A percentile compares a stretch with the other conserved stretches of the same genome.
Evolutionary conservation across 1,140 invertebrate species (phyloP).

Genomic region (Papilio polyxenes): DNA sequence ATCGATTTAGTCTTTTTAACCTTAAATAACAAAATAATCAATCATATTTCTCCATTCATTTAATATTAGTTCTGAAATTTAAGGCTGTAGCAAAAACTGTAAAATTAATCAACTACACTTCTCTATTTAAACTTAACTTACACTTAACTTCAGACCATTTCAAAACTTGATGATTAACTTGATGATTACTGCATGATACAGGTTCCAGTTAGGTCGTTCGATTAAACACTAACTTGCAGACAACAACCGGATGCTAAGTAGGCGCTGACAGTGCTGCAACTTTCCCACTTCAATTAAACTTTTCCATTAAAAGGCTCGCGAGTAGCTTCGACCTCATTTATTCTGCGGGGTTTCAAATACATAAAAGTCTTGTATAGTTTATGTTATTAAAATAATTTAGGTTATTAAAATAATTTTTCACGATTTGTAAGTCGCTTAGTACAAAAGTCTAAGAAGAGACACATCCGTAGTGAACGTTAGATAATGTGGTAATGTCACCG

Average conservation of each 20-base stretch:
- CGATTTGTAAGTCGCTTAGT: no score
- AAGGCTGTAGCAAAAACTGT: no score
- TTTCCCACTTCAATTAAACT: slow-evolving; percentile 34
- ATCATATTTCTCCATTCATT: no score
- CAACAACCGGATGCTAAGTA: slow-evolving; percentile 25
- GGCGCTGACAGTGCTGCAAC: slow-evolving; percentile 12
- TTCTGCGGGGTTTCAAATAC: not conserved
- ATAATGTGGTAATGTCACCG: no score
- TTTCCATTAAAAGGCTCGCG: slow-evolving; percentile 15
- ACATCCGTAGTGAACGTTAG: no score
- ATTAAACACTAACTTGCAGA: not conserved
- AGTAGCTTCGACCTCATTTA: slow-evolving; percentile 15
- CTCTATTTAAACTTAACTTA: not conserved
- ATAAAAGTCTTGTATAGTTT: not conserved
- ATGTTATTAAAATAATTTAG: no score
- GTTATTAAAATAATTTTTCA: no score
- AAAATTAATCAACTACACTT: no score
- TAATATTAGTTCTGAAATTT: no score
- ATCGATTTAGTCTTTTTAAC: not conserved
- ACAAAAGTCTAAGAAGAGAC: no score
- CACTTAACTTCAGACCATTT: not conserved
- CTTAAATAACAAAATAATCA: not conserved
- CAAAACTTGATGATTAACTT: not conserved
- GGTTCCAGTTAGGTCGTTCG: slow-evolving; percentile 1
- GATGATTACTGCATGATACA: not conserved